Evolutionary conservation across 2,797 vertebrate species (phyloP), one percentile per base, ranked within the genome.

Genomic region (Bovichtus diacanthus): DNA sequence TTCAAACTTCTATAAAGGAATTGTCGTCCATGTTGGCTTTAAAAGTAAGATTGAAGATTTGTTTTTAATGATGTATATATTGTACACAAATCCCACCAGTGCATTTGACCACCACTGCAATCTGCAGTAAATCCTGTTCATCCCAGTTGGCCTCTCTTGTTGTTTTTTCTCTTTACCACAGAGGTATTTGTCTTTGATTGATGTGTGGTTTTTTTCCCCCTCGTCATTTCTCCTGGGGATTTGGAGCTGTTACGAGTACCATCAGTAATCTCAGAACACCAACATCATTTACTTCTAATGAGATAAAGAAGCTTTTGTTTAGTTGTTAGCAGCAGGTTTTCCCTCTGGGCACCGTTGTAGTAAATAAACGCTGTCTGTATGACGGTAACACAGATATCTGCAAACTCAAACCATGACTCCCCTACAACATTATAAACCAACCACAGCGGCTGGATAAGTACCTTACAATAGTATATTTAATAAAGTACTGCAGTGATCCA

Each of bases 211-310:
- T 55, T 46, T n/a, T n/a, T n/a, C n/a, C n/a, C n/a, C 73, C 50
- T 62, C 44, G 44, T 64, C 34, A 73, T 71, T 70, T 67, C 81
- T 64, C 62, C 15, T 36, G 69, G 59, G 58, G 47, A 59, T 50
- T 36, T 39, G 12, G 9, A n/a, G 38, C 36, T 74, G 59, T 70
- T 74, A 46, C 66, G 58, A 67, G 59, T 80, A 77, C 77, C 27
- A 87, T 87, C 75, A 59, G 67, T 61, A 67, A 25, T 67, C 46
- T 66, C 34, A 78, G 47, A 71, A 59, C 54, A 66, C 34, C 68
- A 82, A 50, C 58, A 81, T 74, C 6, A 75, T 75, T 69, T 70
- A 36, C 66, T 53, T 72, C 66, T 58, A 56, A 39, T 69, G 54
- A 85, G 64, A 68, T 67, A 38, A 62, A 50, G 36, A 49, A 41